These are phyloP conservation scores for Jordanella pulchra DNA, from an alignment of 2,797 vertebrate species.

Conservation along the genomic window DNA sequence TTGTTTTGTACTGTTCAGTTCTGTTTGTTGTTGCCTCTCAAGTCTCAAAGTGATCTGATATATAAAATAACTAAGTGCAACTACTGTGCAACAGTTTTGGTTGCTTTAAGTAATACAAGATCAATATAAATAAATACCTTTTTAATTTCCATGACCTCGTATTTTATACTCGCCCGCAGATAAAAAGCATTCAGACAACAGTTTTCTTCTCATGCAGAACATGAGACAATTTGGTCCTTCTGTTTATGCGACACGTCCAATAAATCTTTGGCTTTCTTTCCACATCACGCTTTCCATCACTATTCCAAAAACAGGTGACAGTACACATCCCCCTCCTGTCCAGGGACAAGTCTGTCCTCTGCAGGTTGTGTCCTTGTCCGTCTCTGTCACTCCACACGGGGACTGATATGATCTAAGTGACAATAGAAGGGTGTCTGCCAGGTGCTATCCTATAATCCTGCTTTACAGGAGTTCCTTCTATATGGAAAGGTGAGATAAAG, in stretches of 20 bases:
- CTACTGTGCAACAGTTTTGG: neutral
- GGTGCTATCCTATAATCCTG: slow-evolving; percentile 61
- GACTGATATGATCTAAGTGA: slow-evolving; percentile 78
- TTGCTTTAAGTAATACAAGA: neutral
- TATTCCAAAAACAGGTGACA: slow-evolving; percentile 58
- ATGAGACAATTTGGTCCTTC: slow-evolving; percentile 51
- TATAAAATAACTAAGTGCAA: neutral
- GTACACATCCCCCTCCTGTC: slow-evolving; percentile 35
- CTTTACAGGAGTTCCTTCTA: slow-evolving; percentile 38
- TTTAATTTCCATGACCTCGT: neutral
- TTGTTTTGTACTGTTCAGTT: too few species aligned
- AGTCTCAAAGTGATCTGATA: neutral
- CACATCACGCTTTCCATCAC: slow-evolving; percentile 70
- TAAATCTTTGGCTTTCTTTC: slow-evolving; percentile 67
- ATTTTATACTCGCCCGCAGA: neutral
- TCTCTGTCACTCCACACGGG: slow-evolving; percentile 58
- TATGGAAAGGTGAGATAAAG: slow-evolving; percentile 44
- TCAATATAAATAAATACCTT: too few species aligned
- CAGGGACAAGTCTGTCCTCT: slow-evolving; percentile 63
- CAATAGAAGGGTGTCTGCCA: slow-evolving; percentile 61
- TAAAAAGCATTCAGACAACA: slow-evolving; percentile 33
- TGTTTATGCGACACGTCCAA: slow-evolving; percentile 57
- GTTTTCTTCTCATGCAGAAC: slow-evolving; percentile 55
- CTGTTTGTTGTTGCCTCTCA: too few species aligned
- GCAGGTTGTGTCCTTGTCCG: slow-evolving; percentile 74